A percentile compares a stretch with the other conserved stretches of the same genome.
phyloP scores from a whole-genome alignment of 2,113 vertebrate genomes.

The Pachycephala philippinensis region DNA sequence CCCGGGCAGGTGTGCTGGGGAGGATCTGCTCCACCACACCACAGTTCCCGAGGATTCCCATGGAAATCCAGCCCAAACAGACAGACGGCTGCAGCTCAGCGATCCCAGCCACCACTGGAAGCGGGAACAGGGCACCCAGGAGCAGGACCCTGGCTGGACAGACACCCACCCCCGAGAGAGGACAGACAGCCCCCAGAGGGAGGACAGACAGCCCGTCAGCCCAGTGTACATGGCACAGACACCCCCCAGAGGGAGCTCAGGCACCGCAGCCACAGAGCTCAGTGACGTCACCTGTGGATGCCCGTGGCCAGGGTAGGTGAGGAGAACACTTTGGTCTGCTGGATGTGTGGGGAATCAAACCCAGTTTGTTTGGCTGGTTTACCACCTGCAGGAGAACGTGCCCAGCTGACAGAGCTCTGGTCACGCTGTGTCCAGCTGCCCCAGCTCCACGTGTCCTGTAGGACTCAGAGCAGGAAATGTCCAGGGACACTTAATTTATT shows the following conservation, averaged over 20 bases:
- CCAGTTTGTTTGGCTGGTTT: fast-evolving
- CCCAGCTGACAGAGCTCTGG: too few relatives aligned
- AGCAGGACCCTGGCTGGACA: neutral
- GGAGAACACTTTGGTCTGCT: neutral
- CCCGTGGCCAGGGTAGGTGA: fast-evolving
- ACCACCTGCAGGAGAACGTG: neutral
- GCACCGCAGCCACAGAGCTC: fast-evolving
- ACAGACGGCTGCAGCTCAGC: neutral
- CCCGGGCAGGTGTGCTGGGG: fast-evolving
- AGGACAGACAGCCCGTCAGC: neutral
- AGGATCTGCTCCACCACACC: neutral
- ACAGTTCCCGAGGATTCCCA: neutral
- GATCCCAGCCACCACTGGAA: neutral
- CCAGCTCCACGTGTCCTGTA: neutral
- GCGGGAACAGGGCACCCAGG: neutral
- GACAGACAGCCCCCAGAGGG: neutral
- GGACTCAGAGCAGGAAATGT: neutral
- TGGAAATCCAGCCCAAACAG: neutral
- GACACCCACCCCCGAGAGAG: neutral
- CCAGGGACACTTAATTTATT: neutral
- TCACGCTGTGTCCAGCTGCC: neutral
- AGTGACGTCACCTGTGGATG: neutral
- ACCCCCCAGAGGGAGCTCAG: neutral
- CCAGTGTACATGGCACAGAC: too few relatives aligned
- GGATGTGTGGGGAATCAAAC: neutral